These are phyloP conservation scores for Beroe ovata DNA, from an alignment of 37 sponge, comb jelly and placozoan genomes.

Conservation along the genomic window DNA sequence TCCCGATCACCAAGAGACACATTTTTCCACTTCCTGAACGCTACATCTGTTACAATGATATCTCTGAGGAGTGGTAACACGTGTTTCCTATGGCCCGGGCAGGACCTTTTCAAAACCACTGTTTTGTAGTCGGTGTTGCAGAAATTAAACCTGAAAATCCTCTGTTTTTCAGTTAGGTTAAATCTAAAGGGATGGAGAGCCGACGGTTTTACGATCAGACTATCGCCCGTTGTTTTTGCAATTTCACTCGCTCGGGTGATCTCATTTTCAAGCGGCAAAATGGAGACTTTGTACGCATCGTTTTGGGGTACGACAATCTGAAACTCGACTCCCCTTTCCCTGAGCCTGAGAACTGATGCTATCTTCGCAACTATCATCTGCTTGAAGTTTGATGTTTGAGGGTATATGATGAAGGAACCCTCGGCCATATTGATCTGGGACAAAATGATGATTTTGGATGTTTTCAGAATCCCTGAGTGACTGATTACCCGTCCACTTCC, in stretches of 20 bases:
- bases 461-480: background rate
- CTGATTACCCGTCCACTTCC: background rate
- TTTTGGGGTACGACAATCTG: background rate
- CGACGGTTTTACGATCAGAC: background rate
- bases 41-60: background rate
- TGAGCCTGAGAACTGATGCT: background rate
- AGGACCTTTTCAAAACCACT: background rate
- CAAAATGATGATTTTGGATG: background rate
- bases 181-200: slow-evolving; percentile 3
- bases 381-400: background rate
- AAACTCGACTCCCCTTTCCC: background rate
- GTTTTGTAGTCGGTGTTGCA: background rate
- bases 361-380: background rate
- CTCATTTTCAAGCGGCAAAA: background rate
- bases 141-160: background rate
- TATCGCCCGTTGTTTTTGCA: background rate
- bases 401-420: background rate
- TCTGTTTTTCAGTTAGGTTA: background rate
- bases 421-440: background rate
- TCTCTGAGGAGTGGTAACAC: background rate
- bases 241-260: background rate
- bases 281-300: slow-evolving; percentile 24
- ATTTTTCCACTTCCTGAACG: slow-evolving; percentile 1
- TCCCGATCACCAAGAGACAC: background rate
- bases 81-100: background rate